Percentiles rank a stretch among this genome's conserved stretches.
Evolutionary conservation across 1,140 invertebrate species (phyloP).

Genomic region (Sinonovacula constricta): DNA sequence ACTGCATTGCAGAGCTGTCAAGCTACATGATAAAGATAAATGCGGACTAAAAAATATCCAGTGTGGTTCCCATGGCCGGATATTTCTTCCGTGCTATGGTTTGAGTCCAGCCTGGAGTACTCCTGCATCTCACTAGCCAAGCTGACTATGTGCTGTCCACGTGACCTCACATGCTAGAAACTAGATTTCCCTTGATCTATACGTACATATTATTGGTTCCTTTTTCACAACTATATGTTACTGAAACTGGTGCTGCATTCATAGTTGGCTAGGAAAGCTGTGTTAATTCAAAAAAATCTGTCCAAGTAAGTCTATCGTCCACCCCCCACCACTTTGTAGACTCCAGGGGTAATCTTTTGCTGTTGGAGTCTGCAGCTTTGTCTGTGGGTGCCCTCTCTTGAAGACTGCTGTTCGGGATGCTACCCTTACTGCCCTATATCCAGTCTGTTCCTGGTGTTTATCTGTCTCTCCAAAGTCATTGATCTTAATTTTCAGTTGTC

Average conservation of each 20-base stretch:
- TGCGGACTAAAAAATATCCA: no score
- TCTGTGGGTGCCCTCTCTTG: constrained; percentile 22
- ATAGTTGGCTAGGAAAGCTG: constrained; percentile 22
- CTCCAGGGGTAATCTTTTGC: constrained; percentile 33
- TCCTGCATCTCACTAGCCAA: constrained; percentile 40
- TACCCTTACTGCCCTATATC: constrained; percentile 10
- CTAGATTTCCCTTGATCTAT: constrained; percentile 29
- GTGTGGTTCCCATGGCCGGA: no score
- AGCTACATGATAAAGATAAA: no score
- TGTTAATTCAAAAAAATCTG: constrained; percentile 24
- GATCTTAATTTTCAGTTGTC: no score
- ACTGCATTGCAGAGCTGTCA: no score
- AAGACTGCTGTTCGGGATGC: constrained; percentile 42
- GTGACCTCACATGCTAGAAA: constrained; percentile 18
- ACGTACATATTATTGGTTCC: constrained; percentile 11
- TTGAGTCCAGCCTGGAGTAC: constrained; percentile 28
- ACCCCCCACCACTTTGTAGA: constrained; percentile 15
- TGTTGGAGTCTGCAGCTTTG: constrained; percentile 38
- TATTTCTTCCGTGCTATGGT: no score
- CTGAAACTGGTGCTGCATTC: constrained; percentile 16
- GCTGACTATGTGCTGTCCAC: constrained; percentile 12
- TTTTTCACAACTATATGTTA: constrained; percentile 18
- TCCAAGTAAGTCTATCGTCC: constrained; percentile 35
- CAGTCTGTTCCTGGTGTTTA: constrained; percentile 39
- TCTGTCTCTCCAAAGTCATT: constrained; percentile 49